These are phyloP conservation scores for Stigmatopora argus DNA, from an alignment of 2,113 vertebrate genomes.

Conservation along the genomic window DNA sequence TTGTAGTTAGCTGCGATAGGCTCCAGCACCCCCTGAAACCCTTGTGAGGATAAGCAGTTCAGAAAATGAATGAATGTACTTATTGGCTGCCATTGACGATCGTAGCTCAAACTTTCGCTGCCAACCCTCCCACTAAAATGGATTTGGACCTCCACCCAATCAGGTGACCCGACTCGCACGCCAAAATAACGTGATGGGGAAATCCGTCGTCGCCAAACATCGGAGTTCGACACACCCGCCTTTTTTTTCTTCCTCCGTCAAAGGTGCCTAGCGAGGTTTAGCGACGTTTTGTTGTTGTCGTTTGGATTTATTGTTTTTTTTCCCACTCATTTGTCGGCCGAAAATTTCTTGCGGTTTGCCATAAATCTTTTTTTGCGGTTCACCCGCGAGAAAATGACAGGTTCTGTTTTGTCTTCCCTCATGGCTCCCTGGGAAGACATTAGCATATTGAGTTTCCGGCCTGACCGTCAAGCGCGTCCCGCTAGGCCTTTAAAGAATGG, in stretches of 20 bases:
- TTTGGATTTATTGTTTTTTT: slow-evolving; percentile 32
- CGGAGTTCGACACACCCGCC: no score
- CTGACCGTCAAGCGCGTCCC: slow-evolving; percentile 49
- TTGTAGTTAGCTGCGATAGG: no score
- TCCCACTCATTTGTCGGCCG: slow-evolving; percentile 31
- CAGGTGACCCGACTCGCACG: no score
- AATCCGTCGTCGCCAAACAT: no score
- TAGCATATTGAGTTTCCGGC: slow-evolving; percentile 55
- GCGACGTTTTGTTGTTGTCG: slow-evolving; percentile 29
- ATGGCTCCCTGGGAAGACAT: slow-evolving; percentile 43
- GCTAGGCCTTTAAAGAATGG: slow-evolving; percentile 56
- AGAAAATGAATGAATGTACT: no score
- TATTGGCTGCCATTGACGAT: no score
- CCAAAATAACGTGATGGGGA: no score
- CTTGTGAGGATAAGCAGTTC: no score
- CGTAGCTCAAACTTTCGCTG: no score
- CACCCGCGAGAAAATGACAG: slow-evolving; percentile 54
- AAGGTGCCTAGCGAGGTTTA: slow-evolving; percentile 33
- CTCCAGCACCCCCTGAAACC: no score
- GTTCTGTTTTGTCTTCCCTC: slow-evolving; percentile 50
- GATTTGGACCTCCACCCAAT: no score
- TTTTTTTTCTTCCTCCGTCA: slow-evolving; percentile 13
- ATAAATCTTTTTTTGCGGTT: slow-evolving; percentile 45
- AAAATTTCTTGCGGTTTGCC: slow-evolving; percentile 33
- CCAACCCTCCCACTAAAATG: no score